Percentiles rank a stretch among this genome's conserved stretches.
phyloP scores from a whole-genome alignment of 2,797 vertebrate species.

The Sphenodon punctatus region DNA sequence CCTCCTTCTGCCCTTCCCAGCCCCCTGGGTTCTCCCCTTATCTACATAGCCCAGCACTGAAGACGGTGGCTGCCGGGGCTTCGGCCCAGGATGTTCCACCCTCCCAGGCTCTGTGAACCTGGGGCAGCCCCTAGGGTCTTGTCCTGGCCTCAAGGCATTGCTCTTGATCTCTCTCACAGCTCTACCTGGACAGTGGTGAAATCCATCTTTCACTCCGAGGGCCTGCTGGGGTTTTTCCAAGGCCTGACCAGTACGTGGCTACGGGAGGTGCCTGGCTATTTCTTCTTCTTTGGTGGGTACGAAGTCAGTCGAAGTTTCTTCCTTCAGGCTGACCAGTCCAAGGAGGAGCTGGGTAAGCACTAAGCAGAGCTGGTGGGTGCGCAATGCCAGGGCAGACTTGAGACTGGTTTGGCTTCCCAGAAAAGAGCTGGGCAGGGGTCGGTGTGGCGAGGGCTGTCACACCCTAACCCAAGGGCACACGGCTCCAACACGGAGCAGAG shows the following conservation, averaged over 20 bases:
- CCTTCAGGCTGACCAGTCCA: background rate
- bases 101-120: too few relatives aligned
- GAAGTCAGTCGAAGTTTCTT: conserved; percentile 33
- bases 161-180: background rate
- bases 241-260: conserved; percentile 53
- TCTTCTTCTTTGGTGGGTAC: conserved; percentile 59
- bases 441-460: too few relatives aligned
- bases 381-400: background rate
- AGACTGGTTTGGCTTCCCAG: background rate
- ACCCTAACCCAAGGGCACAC: too few relatives aligned
- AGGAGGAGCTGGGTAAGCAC: conserved; percentile 3
- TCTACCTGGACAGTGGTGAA: conserved; percentile 41
- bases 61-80: too few relatives aligned
- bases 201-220: conserved; percentile 17
- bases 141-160: background rate
- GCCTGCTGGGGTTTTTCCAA: conserved; percentile 38
- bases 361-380: background rate
- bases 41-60: too few relatives aligned
- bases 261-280: conserved; percentile 52
- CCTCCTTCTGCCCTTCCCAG: background rate
- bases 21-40: too few relatives aligned
- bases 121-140: too few relatives aligned
- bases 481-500: too few relatives aligned
- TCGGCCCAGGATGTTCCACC: too few relatives aligned
- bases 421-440: background rate